phyloP scores from a whole-genome alignment of 2,888 invertebrate genomes.

The Pammene aurita region DNA sequence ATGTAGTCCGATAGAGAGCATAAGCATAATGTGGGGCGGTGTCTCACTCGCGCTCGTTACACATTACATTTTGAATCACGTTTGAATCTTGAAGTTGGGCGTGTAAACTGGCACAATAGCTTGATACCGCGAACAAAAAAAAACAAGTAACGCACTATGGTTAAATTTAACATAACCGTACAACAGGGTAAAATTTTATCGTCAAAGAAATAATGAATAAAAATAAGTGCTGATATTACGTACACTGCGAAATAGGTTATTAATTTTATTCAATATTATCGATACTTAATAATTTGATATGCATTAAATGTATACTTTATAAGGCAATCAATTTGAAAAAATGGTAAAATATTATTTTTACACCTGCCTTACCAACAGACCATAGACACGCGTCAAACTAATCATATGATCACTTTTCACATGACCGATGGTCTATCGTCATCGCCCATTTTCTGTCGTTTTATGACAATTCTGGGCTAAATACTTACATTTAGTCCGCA shows the following conservation, averaged over 20 bases:
- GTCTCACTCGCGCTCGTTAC: no score
- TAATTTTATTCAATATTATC: background rate
- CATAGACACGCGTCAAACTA: slow-evolving; percentile 71
- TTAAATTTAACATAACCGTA: background rate
- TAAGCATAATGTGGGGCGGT: no score
- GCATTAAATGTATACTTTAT: background rate
- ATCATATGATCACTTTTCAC: slow-evolving; percentile 82
- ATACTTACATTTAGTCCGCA: slow-evolving; percentile 64
- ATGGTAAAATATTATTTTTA: slow-evolving; percentile 6
- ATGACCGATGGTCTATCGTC: slow-evolving; percentile 75
- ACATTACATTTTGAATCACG: no score
- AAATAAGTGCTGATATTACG: no score
- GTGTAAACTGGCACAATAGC: no score
- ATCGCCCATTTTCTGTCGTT: slow-evolving; percentile 69
- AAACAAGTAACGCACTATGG: background rate
- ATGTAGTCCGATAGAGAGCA: no score
- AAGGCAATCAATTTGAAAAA: background rate
- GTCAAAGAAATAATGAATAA: no score
- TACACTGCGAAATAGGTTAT: background rate
- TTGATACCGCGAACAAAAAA: no score
- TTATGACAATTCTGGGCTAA: slow-evolving; percentile 67
- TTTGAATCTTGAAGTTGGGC: no score
- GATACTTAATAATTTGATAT: background rate
- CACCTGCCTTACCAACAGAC: slow-evolving; percentile 49
- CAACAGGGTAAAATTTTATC: background rate